Evolutionary conservation across 1,140 invertebrate genomes (phyloP).

Genomic region (Rhysida immarginata): DNA sequence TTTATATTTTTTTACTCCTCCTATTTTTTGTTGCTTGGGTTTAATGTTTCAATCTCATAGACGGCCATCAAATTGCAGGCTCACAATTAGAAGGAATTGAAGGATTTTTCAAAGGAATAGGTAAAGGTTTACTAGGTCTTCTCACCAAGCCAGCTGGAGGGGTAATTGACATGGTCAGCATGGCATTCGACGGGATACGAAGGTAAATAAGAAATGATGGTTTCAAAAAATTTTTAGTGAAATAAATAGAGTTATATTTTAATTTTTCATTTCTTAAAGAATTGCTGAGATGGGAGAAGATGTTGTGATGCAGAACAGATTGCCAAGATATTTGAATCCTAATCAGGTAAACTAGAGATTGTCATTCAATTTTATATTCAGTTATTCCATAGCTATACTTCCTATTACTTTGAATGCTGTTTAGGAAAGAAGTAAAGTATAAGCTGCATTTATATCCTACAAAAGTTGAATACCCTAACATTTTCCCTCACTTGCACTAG

Average conservation of each 20-base stretch:
- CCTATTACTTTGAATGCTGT: too few species aligned
- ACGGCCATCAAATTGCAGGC: conserved; percentile 28
- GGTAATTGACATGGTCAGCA: conserved; percentile 42
- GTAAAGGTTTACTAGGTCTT: conserved; percentile 41
- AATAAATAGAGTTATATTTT: conserved; percentile 5
- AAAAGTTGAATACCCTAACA: too few species aligned
- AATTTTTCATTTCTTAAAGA: conserved; percentile 23
- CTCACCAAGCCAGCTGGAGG: conserved; percentile 43
- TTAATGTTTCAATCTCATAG: background rate
- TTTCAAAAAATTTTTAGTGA: too few species aligned
- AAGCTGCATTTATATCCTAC: too few species aligned
- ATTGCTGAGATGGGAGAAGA: conserved; percentile 51
- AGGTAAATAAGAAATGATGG: too few species aligned
- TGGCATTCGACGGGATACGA: conserved; percentile 49
- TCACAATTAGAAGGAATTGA: conserved; percentile 48
- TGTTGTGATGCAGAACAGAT: conserved; percentile 41
- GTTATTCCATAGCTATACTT: too few species aligned
- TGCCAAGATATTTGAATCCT: conserved; percentile 51
- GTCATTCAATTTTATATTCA: too few species aligned
- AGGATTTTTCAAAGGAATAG: conserved; percentile 48
- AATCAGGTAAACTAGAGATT: conserved; percentile 42
- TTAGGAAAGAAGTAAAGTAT: too few species aligned
- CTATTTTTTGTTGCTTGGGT: background rate
- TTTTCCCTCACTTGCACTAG: too few species aligned
- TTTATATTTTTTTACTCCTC: background rate